These are phyloP conservation scores for Mycetomoellerius zeteki DNA, from an alignment of 1,140 invertebrate genomes.

Conservation along the genomic window DNA sequence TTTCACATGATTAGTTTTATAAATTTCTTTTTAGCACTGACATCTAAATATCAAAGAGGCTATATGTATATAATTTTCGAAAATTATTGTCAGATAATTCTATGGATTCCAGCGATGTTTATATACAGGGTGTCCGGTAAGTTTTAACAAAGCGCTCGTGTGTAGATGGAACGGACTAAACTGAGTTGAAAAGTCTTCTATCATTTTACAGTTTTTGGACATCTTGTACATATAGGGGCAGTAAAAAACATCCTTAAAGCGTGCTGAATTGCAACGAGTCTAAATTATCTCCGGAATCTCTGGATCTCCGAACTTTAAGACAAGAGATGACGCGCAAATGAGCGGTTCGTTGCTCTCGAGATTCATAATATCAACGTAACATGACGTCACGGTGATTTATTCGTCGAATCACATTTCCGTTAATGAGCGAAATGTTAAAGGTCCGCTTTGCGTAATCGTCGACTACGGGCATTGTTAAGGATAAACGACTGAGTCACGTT, in stretches of 20 bases:
- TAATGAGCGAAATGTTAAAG: constrained; percentile 54
- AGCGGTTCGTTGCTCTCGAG: constrained; percentile 50
- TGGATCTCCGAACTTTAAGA: constrained; percentile 30
- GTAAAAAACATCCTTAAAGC: not conserved
- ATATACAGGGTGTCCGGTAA: too few species aligned
- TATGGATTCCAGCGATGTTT: too few species aligned
- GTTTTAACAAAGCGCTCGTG: too few species aligned
- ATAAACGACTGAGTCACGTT: constrained; percentile 40
- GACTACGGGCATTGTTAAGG: constrained; percentile 42
- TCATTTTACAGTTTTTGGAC: too few species aligned
- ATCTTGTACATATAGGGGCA: not conserved
- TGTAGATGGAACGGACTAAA: too few species aligned
- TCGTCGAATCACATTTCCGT: constrained; percentile 40
- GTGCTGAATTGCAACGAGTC: not conserved
- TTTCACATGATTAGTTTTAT: not conserved
- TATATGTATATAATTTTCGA: not conserved
- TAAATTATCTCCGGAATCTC: not conserved
- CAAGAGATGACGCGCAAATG: not conserved
- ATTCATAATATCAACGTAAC: constrained; percentile 15
- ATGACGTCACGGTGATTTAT: constrained; percentile 44
- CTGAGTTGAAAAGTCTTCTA: too few species aligned
- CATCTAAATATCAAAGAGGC: not conserved
- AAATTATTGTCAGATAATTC: not conserved
- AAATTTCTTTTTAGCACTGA: not conserved
- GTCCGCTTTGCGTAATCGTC: constrained; percentile 67